A percentile compares a stretch with the other conserved stretches of the same genome.
Evolutionary conservation across 1,140 invertebrate species (phyloP).

Genomic region (Bombus superbus): DNA sequence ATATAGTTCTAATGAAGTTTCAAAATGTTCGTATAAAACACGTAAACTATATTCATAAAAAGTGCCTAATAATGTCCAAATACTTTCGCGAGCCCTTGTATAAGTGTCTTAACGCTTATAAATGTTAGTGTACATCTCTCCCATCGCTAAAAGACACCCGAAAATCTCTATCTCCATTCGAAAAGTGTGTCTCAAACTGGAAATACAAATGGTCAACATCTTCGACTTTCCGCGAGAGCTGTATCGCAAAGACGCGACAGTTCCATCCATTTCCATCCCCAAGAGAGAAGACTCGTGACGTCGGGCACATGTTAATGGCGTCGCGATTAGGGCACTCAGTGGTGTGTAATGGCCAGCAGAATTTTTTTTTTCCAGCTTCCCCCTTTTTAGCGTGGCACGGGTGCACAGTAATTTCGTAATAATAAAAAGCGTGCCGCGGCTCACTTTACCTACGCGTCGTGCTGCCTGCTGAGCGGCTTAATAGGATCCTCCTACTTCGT

Average conservation of each 20-base stretch:
- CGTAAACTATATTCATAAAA: too few species aligned
- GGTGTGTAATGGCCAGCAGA: constrained; percentile 53
- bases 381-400: constrained; percentile 61
- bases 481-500: constrained; percentile 67
- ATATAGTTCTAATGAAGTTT: too few species aligned
- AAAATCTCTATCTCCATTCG: background rate
- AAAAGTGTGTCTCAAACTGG: background rate
- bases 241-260: background rate
- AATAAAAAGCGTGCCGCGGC: constrained; percentile 71
- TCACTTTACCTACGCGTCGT: constrained; percentile 61
- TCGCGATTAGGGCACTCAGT: constrained; percentile 65
- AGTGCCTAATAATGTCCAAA: background rate
- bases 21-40: background rate
- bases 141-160: background rate
- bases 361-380: constrained; percentile 41
- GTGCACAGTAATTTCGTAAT: constrained; percentile 71
- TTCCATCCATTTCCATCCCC: background rate
- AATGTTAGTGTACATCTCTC: background rate
- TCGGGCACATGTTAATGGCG: constrained; percentile 58
- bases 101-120: background rate
- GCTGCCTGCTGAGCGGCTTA: constrained; percentile 74
- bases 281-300: constrained; percentile 32
- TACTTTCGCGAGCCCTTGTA: background rate
- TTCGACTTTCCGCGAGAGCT: background rate
- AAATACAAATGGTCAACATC: background rate